Percentiles rank a stretch among this genome's conserved stretches.
Evolutionary conservation across 2,888 invertebrate genomes (phyloP).

Genomic region (Andrena flavipes): DNA sequence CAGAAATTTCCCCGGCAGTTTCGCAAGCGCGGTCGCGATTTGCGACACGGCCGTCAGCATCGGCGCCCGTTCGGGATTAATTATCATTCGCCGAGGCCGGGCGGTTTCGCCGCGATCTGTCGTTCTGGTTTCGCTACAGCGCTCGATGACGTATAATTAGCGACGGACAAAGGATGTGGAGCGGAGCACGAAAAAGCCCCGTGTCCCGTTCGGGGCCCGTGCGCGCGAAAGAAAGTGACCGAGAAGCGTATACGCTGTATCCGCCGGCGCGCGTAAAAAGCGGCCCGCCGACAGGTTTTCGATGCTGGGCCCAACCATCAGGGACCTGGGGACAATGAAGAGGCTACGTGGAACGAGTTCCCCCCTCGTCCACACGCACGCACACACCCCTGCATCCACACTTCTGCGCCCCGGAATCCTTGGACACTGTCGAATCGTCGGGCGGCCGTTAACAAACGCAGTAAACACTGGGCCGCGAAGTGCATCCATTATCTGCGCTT

Average conservation of each 20-base stretch:
- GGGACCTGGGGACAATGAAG: constrained; percentile 43
- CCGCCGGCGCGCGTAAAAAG: constrained; percentile 53
- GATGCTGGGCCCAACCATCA: constrained; percentile 19
- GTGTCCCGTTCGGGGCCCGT: not conserved
- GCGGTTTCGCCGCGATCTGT: constrained; percentile 13
- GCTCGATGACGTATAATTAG: constrained; percentile 52
- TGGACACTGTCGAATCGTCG: not conserved
- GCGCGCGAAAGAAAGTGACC: constrained; percentile 54
- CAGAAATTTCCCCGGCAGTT: constrained; percentile 17
- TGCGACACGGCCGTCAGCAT: constrained; percentile 11
- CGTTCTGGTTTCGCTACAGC: constrained; percentile 23
- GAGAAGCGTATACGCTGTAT: constrained; percentile 48
- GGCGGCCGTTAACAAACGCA: constrained; percentile 43
- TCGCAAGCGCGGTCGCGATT: constrained; percentile 16
- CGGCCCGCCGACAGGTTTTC: constrained; percentile 55
- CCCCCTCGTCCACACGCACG: not conserved
- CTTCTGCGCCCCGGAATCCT: not conserved
- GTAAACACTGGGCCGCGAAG: constrained; percentile 51
- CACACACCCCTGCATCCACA: not conserved
- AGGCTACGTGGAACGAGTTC: constrained; percentile 11
- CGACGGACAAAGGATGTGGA: constrained; percentile 54
- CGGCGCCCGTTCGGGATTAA: constrained; percentile 22
- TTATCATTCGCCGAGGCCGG: constrained; percentile 20
- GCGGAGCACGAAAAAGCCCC: not conserved
- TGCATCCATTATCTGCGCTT: constrained; percentile 33